These are phyloP conservation scores for Hyla sarda DNA, from an alignment of 2,113 vertebrate genomes.

Conservation along the genomic window DNA sequence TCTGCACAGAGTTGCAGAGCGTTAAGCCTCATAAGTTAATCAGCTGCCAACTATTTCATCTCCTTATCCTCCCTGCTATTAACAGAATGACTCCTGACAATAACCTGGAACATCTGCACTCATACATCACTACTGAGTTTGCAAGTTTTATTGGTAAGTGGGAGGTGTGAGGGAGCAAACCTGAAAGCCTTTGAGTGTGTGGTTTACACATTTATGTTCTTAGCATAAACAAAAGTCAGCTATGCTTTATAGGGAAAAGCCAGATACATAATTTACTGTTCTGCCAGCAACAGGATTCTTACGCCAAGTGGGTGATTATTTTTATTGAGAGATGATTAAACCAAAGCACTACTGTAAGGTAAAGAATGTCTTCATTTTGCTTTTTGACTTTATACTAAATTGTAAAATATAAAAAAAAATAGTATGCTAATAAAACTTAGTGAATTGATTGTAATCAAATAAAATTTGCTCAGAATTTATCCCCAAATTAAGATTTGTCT, in stretches of 20 bases:
- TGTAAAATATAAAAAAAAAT: slow-evolving; percentile 19
- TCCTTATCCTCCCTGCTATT: slow-evolving; percentile 25
- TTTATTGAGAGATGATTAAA: slow-evolving; percentile 56
- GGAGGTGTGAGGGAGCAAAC: slow-evolving; percentile 30
- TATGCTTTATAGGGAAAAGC: slow-evolving; percentile 40
- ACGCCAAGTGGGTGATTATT: slow-evolving; percentile 51
- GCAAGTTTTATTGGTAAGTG: slow-evolving; percentile 47
- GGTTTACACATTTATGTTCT: slow-evolving; percentile 51
- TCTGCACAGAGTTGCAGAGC: neutral
- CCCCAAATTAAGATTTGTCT: too few relatives aligned
- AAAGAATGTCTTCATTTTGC: slow-evolving; percentile 23
- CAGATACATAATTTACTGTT: slow-evolving; percentile 36
- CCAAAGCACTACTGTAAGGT: slow-evolving; percentile 45
- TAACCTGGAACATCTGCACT: slow-evolving; percentile 51
- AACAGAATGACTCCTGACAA: slow-evolving; percentile 39
- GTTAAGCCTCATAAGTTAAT: neutral
- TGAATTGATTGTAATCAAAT: too few relatives aligned
- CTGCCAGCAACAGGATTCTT: slow-evolving; percentile 18
- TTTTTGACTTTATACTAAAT: neutral
- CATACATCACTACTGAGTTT: slow-evolving; percentile 39
- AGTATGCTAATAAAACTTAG: too few relatives aligned
- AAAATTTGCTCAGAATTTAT: too few relatives aligned
- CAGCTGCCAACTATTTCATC: slow-evolving; percentile 1
- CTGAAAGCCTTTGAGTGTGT: slow-evolving; percentile 38
- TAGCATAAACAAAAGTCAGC: slow-evolving; percentile 55